These are phyloP conservation scores for Mionectes macconnelli DNA, from an alignment of 2,113 vertebrate species.

Conservation along the genomic window DNA sequence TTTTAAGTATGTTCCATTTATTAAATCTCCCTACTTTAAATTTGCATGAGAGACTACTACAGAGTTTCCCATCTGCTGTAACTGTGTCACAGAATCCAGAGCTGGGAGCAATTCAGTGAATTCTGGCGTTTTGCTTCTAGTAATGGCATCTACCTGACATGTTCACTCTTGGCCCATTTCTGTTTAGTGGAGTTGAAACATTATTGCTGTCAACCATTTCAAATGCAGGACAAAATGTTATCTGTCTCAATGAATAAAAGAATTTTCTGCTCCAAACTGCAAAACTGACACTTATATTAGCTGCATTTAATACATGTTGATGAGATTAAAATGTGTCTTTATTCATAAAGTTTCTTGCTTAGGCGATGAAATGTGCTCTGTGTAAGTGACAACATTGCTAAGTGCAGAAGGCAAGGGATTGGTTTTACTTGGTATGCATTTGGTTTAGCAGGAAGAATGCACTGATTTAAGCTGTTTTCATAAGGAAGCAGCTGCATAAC, in stretches of 20 bases:
- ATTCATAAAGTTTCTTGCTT: background rate
- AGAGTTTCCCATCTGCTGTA: background rate
- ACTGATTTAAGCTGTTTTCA: conserved; percentile 24
- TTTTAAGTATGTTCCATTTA: conserved; percentile 16
- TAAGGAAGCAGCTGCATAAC: conserved; percentile 48
- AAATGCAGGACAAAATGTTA: background rate
- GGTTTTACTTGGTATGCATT: conserved; percentile 11
- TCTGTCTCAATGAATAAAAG: conserved; percentile 38
- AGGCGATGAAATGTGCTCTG: conserved; percentile 44
- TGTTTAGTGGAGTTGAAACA: background rate
- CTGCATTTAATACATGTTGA: conserved; percentile 62
- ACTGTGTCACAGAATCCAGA: background rate
- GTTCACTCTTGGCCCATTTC: background rate
- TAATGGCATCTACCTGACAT: background rate
- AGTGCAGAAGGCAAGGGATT: background rate
- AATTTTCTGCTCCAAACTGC: conserved; percentile 21
- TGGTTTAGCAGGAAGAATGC: conserved; percentile 2
- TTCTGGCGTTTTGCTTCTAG: background rate
- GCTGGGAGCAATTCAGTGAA: background rate
- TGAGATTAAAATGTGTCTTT: conserved; percentile 69
- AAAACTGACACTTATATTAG: conserved; percentile 66
- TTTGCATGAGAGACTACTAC: background rate
- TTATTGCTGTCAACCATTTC: background rate
- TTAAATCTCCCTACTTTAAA: conserved; percentile 16
- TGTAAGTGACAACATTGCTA: background rate